A percentile compares a stretch with the other conserved stretches of the same genome.
Evolutionary conservation across 1,140 invertebrate genomes (phyloP).

Genomic region (Eumaeus atala): DNA sequence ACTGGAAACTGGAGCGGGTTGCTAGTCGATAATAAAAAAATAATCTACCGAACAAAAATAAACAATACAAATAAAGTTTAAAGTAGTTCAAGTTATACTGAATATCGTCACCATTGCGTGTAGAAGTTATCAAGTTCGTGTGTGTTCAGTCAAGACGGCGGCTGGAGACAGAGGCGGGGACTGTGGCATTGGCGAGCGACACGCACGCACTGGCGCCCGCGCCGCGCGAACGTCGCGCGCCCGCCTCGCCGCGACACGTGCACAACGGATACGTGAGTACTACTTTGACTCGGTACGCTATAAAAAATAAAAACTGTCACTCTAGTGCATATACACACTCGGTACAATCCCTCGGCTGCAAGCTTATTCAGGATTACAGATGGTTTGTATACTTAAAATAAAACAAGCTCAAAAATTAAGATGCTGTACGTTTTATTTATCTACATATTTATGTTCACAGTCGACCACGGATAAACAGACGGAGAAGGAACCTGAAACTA

Average conservation of each 20-base stretch:
- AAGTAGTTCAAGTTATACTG: no score
- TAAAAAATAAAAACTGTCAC: no score
- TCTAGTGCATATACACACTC: no score
- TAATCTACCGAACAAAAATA: background rate
- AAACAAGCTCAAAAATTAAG: background rate
- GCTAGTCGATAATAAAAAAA: background rate
- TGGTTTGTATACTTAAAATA: background rate
- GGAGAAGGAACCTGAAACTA: constrained; percentile 46
- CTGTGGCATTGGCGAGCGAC: constrained; percentile 62
- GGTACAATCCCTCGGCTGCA: no score
- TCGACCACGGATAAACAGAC: constrained; percentile 53
- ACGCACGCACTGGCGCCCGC: constrained; percentile 34
- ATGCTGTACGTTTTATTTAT: background rate
- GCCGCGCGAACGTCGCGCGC: constrained; percentile 24
- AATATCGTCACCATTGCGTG: background rate
- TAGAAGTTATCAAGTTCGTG: background rate
- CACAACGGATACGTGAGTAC: constrained; percentile 54
- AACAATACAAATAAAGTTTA: background rate
- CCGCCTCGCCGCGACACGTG: constrained; percentile 34
- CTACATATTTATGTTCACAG: constrained; percentile 25
- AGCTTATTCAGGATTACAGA: no score
- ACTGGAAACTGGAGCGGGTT: no score
- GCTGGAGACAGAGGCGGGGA: constrained; percentile 70
- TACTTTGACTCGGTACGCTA: no score
- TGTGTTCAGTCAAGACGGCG: constrained; percentile 58